Evolutionary conservation across 2,888 invertebrate species (phyloP), one percentile per base, ranked within the genome.

Genomic region (Archips crataeganus): DNA sequence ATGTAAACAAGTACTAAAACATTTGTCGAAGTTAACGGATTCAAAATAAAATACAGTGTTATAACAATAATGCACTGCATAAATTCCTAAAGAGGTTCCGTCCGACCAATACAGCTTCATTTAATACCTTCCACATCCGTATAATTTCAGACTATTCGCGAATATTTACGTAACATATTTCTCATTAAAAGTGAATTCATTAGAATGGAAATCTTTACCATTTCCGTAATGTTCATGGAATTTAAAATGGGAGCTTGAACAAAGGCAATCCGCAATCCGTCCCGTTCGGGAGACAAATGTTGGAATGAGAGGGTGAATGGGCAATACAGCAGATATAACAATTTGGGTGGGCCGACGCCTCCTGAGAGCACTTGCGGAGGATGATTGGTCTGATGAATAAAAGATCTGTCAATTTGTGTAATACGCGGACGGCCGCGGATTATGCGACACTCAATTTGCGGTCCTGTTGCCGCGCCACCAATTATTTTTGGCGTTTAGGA

Each of bases 311-410:
- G 39, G 49, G 32, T 54, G 9, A 68, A 74, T 59, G 45, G 74
- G 74, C 70, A 74, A 70, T 74, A 70, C 69, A 70, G 60, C 67
- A 70, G 63, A 71, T 68, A 68, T 63, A 74, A 74, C 65, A 74
- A 74, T 70, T 72, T 85, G 82, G 86, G 39, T 42, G 82, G 85
- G 79, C 85, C 83, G 86, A 89, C 94, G 92, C 93, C 93, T 91
- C 84, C 87, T 83, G 87, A 92, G 87, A 86, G 85, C 88, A 87
- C 91, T 92, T 85, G 77, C 82, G 89, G 89, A 82, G 86, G 89
- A 88, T 91, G 93, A 93, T 93, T 92, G 93, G 91, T 88, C 82
- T 83, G 84, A 90, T 94, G 93, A 93, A 94, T 94, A 93, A 94
- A 94, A 94, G 87, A 94, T 93, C 77, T 81, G 86, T 86, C 93